phyloP scores from a whole-genome alignment of 2,113 vertebrate species.

The Phrynocephalus versicolor region DNA sequence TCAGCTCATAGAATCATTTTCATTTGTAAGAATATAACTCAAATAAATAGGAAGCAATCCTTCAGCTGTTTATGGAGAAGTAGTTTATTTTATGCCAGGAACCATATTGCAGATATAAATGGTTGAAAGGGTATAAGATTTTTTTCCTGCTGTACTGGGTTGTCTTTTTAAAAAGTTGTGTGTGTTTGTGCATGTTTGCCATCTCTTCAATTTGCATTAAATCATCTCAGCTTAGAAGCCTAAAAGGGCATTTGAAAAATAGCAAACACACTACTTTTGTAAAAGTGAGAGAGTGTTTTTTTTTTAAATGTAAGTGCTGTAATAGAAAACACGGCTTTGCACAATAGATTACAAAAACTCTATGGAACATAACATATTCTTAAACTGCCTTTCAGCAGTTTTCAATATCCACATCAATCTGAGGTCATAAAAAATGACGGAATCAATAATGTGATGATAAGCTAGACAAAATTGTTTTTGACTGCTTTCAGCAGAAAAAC shows the following conservation, averaged over 20 bases:
- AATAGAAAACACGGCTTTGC: conserved; percentile 41
- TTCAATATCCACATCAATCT: conserved; percentile 65
- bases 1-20: neutral
- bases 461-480: conserved; percentile 62
- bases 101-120: neutral
- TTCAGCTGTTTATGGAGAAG: too few relatives aligned
- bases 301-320: conserved; percentile 9
- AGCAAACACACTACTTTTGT: neutral
- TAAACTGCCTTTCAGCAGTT: conserved; percentile 60
- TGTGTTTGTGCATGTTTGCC: neutral
- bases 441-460: conserved; percentile 71
- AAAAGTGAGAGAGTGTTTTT: neutral
- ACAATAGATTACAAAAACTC: conserved; percentile 47
- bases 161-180: neutral
- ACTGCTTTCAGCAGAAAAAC: conserved; percentile 45
- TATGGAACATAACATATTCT: conserved; percentile 49
- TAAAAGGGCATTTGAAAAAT: neutral
- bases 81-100: neutral
- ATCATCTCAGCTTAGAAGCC: neutral
- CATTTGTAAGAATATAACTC: neutral
- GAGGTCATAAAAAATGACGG: conserved; percentile 51
- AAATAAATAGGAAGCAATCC: neutral
- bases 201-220: neutral
- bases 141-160: neutral
- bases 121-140: neutral